phyloP scores from a whole-genome alignment of 2,797 vertebrate species.

The Hyperoplus immaculatus region DNA sequence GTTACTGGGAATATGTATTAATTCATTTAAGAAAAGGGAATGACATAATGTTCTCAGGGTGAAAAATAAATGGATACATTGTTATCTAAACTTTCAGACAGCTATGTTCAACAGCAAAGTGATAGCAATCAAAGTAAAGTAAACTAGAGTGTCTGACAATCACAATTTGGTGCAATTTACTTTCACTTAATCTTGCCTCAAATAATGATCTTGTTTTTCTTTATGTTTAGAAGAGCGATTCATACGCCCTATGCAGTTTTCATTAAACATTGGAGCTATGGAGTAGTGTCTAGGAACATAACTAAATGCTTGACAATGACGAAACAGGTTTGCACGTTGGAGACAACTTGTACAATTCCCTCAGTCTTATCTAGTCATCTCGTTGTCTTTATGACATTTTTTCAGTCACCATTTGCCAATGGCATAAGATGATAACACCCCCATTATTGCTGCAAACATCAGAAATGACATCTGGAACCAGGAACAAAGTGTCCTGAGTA shows the following conservation, averaged over 20 bases:
- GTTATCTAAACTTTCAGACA: not conserved
- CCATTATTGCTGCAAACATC: not conserved
- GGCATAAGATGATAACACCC: not conserved
- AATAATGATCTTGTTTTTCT: not conserved
- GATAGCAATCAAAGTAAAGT: no score
- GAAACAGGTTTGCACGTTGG: not conserved
- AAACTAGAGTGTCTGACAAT: no score
- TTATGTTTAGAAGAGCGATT: not conserved
- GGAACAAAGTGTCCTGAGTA: not conserved
- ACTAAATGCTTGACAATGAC: not conserved
- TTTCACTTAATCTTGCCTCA: no score
- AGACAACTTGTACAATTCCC: not conserved
- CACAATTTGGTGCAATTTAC: no score
- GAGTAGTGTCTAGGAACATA: not conserved
- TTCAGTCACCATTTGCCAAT: not conserved
- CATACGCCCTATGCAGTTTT: not conserved
- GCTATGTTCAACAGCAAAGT: not conserved
- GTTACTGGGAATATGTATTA: not conserved
- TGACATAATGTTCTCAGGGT: not conserved
- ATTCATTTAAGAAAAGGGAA: not conserved
- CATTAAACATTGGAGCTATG: not conserved
- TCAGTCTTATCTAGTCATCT: not conserved
- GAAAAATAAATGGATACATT: no score
- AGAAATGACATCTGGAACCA: constrained; percentile 1
- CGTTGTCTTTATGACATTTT: not conserved